Base-by-base conservation (phyloP, 2,888 invertebrate species). In the Ischnus inquisitorius region DNA sequence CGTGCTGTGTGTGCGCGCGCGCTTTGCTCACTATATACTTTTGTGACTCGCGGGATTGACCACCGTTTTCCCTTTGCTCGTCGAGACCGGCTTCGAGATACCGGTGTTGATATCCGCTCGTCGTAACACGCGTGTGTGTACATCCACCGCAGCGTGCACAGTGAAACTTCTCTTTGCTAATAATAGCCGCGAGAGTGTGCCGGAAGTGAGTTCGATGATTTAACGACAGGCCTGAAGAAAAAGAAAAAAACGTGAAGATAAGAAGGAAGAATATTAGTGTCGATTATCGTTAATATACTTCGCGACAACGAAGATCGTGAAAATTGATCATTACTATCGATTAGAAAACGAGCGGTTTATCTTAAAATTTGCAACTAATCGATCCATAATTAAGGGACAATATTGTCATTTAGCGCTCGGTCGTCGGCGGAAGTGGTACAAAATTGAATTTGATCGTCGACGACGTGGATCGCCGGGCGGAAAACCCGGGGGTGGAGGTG, bases 381-480 rank as follows among this genome's bases (percentile, higher is more conserved):
- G 34, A 34, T 34, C 4, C 8, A 34, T 4, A 34, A 4, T 34
- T 5, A 34, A 34, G 34, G 8, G 4, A 34, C 34, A 34, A 34
- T 34, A 34, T 0, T 8, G 34, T 34, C 34, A 8, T 34, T 34
- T 34, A 34, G 34, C 12, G 54, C 19, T 19, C 19, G 3, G 54
- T 1, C 19, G 14, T 25, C 57, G 25, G 57, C 57, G 57, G 25
- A 57, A 25, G 57, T 22, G 39, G 39, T 14, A 19, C 14, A 65
- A 16, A 51, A 68, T 51, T 68, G 19, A 78, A 83, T 82, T 41
- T 68, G 72, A 46, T 68, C 82, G 77, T 81, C 85, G 82, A 77
- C 80, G 88, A 74, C 54, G 85, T 83, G 79, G 84, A 82, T 54
- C 81, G 72, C 67, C 84, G 71, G 69, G 75, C 65, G 83, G 65